Base-by-base conservation (phyloP, 2,888 invertebrate species). In the Steinernema hermaphroditum region DNA sequence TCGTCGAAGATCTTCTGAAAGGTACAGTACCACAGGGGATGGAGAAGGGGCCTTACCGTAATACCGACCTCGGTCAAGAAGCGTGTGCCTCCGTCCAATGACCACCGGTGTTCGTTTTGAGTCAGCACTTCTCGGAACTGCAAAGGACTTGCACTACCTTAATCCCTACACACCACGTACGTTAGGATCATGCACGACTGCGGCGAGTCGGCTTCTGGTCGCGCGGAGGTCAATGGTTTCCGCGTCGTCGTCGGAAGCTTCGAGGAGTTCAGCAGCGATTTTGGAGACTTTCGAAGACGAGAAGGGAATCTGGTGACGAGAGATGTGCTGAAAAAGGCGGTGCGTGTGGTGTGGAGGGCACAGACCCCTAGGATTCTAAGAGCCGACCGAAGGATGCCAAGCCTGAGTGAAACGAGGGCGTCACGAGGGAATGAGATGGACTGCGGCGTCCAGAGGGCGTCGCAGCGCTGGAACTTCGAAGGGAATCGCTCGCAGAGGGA, bases 1-100 rank as follows among this genome's bases (percentile, higher is more conserved):
- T 78, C 77, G 22, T 72, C 68, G 72, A 78, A 77, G 16, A 75
- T 27, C 50, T 75, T 74, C 76, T 76, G 2, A 62, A 75, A 69
- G 43, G 49, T 8, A 9, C 34, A n/a, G 16, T 44, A 37, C 4
- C 14, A 34, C 27, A 73, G 9, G 22, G 9, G 41, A 8, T n/a
- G 32, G 54, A 27, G 8, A n/a, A n/a, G n/a, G n/a, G 4, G 1
- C 27, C 57, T 22, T 41, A 77, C 76, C 32, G 41, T 32, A 41
- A 77, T 76, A 37, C 72, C 77, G 22, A 79, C 70, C 44, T 2
- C 19, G 27, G 34, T 77, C 1, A 77, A 14, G 22, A 77, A 79
- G 29, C 79, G 54, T 4, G 77, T 72, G 37, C 72, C 41, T 8
- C 77, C 79, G 24, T 77, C 77, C 37, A 77, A 78, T 12, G 77